Percentiles rank a stretch among this genome's conserved stretches.
These are phyloP conservation scores for Grus americana DNA, from an alignment of 2,113 vertebrate species.

Conservation along the genomic window DNA sequence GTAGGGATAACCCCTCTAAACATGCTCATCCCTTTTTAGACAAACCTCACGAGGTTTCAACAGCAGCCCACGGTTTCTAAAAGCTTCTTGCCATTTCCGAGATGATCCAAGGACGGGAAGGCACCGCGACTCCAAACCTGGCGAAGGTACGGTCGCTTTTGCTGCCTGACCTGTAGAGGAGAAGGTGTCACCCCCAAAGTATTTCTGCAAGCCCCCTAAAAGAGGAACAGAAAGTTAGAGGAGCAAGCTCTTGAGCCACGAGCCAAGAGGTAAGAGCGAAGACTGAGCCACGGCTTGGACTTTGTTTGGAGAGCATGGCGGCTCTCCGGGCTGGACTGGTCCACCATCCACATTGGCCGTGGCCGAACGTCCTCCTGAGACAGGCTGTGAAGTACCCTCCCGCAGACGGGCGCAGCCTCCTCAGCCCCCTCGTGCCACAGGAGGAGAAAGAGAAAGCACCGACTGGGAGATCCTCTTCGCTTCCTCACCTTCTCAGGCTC, in stretches of 20 bases:
- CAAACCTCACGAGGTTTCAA: background rate
- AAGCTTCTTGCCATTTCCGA: background rate
- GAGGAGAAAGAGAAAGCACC: background rate
- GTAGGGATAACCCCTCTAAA: background rate
- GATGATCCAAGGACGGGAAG: background rate
- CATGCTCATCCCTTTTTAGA: background rate
- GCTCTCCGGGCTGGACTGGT: background rate
- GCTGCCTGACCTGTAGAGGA: background rate
- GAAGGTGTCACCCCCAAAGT: background rate
- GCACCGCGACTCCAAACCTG: background rate
- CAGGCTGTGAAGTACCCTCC: background rate
- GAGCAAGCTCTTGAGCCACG: background rate
- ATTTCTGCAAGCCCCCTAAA: background rate
- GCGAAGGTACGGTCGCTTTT: background rate
- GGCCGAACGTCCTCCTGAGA: background rate
- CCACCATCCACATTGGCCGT: background rate
- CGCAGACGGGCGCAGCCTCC: background rate
- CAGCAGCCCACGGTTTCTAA: background rate
- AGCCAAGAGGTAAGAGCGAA: background rate
- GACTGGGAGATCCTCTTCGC: background rate
- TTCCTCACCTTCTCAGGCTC: background rate
- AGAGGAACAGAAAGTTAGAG: background rate
- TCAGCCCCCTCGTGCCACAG: background rate
- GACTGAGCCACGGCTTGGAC: background rate
- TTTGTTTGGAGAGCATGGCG: background rate